Conservation (phyloP, 2,888 invertebrate species). For the Tromatobia lineatoria region DNA sequence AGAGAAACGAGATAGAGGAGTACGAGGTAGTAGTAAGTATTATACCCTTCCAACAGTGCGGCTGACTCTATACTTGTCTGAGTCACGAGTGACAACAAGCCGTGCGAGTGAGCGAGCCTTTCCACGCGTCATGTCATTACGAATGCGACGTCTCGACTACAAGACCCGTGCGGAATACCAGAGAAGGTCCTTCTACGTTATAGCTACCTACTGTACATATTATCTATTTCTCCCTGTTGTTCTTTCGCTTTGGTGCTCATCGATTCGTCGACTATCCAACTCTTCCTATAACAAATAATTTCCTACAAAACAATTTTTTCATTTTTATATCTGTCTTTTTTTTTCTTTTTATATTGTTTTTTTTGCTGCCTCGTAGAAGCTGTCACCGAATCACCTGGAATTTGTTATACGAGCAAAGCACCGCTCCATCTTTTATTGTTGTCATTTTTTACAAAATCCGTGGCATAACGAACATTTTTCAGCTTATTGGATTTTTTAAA, state of each 20-base stretch:
- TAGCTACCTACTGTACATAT: not conserved
- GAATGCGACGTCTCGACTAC: conserved; percentile 72
- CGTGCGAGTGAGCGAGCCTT: conserved; percentile 61
- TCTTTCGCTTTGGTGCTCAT: not conserved
- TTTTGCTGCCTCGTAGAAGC: too few relatives aligned
- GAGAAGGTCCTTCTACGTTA: conserved; percentile 41
- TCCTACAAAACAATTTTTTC: too few relatives aligned
- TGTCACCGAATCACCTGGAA: too few relatives aligned
- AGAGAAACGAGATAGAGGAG: conserved; percentile 55
- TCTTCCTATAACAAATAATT: too few relatives aligned
- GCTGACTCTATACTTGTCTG: conserved; percentile 64
- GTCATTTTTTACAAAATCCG: too few relatives aligned
- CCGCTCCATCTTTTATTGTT: too few relatives aligned
- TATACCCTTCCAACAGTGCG: conserved; percentile 62
- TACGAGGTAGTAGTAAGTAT: conserved; percentile 23
- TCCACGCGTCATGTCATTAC: conserved; percentile 74
- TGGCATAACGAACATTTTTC: too few relatives aligned
- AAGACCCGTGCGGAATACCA: conserved; percentile 61
- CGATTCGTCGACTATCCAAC: conserved; percentile 27
- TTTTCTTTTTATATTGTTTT: too few relatives aligned
- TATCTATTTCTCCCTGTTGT: not conserved
- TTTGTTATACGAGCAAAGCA: too few relatives aligned
- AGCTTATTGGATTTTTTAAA: too few relatives aligned
- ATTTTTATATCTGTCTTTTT: too few relatives aligned
- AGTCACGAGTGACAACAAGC: conserved; percentile 76